Evolutionary conservation across 2,888 invertebrate species (phyloP), one percentile per base, ranked within the genome.

Genomic region (Sialis fuliginosa): DNA sequence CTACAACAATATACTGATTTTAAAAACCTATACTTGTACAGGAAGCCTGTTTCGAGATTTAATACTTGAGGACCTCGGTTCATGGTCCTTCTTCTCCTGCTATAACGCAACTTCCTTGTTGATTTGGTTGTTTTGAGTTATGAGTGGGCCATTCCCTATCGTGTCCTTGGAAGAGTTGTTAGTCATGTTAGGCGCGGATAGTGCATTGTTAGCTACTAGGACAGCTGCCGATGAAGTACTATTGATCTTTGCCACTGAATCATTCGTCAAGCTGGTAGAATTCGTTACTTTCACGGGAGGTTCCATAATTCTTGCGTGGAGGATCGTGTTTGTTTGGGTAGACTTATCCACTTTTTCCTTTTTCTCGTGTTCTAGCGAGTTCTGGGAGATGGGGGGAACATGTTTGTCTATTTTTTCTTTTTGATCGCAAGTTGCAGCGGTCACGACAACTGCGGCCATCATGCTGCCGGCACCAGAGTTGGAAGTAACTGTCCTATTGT

Each of bases 371-470:
- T 48, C 45, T 13, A 49, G 10, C 9, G 42, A 33, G 9, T 47
- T 33, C 6, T 47, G 42, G 2, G 47, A 47, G 32, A 32, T 39
- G 39, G 72, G 70, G 39, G 72, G 68, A 51, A 75, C 72, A 60
- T 77, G 75, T 57, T 74, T 75, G 54, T 74, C 72, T 37, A 78
- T 69, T 56, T 76, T 74, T 60, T 77, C 76, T 56, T 78, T 77
- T 54, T 77, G 77, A 51, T 78, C 76, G 56, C 77, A 79, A 3
- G 79, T 78, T 22, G 74, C 77, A 1, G 78, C 77, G 22, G 78
- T 78, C 10, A 79, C 70, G 52, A 78, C 75, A 5, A 78, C 72
- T 6, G 79, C 75, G 1, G 79, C 76, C 74, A 79, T 78, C 75
- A 79, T 76, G 49, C 74, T 77, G 22, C 71, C 71, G 1, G 63